Conservation (phyloP, 2,888 invertebrate genomes). For the Luperina nickerlii region DNA sequence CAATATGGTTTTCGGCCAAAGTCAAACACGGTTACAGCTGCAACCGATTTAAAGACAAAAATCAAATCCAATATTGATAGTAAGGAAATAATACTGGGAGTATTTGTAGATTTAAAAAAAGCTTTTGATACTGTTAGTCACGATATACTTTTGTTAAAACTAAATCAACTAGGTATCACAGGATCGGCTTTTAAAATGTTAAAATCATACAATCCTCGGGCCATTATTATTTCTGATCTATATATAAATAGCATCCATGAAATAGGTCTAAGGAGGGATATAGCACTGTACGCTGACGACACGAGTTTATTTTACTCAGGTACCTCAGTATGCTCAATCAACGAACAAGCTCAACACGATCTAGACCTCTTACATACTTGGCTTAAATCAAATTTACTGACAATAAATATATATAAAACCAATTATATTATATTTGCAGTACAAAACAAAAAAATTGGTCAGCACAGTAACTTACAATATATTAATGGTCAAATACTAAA, state of each 20-base stretch:
- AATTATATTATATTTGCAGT: too few species aligned
- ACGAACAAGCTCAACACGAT: too few species aligned
- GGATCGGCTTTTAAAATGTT: background rate
- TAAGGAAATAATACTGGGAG: background rate
- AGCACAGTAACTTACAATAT: too few species aligned
- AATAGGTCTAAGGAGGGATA: background rate
- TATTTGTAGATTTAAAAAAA: slow-evolving; percentile 3
- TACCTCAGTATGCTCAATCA: too few species aligned
- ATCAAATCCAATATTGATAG: slow-evolving; percentile 1
- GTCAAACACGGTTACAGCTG: background rate
- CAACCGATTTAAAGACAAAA: background rate
- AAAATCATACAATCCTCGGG: slow-evolving; percentile 8
- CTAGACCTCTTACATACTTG: too few species aligned
- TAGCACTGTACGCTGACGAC: background rate
- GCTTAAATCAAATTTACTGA: too few species aligned
- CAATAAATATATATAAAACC: too few species aligned
- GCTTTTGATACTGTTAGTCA: background rate
- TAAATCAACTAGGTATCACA: background rate
- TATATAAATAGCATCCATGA: background rate
- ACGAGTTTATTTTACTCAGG: too few species aligned
- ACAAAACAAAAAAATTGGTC: too few species aligned
- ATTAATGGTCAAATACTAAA: too few species aligned
- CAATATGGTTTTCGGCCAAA: background rate
- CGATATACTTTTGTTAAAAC: slow-evolving; percentile 5
- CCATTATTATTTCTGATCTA: background rate